Conservation (phyloP, 1,140 invertebrate species). For the Drosophila aff. region DNA sequence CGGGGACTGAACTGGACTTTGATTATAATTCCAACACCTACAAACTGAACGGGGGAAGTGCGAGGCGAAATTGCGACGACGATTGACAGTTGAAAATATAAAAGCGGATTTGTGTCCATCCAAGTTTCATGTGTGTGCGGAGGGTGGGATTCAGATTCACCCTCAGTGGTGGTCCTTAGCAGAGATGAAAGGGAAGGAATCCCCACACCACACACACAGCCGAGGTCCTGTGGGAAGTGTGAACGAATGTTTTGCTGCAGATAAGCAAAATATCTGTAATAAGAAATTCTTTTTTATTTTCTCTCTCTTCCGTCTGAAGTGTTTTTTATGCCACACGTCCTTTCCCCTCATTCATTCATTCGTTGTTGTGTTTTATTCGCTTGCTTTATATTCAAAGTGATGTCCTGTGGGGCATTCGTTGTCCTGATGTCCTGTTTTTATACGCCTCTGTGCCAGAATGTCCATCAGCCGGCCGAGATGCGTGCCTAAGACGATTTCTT, state of each 20-base stretch:
- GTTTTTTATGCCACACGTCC: conserved; percentile 81
- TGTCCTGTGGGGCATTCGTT: conserved; percentile 65
- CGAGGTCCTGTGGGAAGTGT: conserved; percentile 60
- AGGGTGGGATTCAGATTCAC: conserved; percentile 41
- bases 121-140: conserved; percentile 26
- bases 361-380: conserved; percentile 73
- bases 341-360: conserved; percentile 27
- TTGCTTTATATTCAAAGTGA: conserved; percentile 83
- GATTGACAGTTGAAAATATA: conserved; percentile 83
- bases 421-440: conserved; percentile 41
- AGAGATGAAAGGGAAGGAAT: conserved; percentile 40
- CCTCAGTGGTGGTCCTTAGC: conserved; percentile 11
- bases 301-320: conserved; percentile 46
- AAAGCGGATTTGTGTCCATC: conserved; percentile 79
- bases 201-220: neutral
- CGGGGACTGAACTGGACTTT: conserved; percentile 49
- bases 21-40: conserved; percentile 82
- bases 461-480: conserved; percentile 73
- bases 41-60: conserved; percentile 26
- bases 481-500: conserved; percentile 82
- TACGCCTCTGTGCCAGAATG: conserved; percentile 42
- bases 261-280: conserved; percentile 82
- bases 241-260: conserved; percentile 82
- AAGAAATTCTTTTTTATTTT: conserved; percentile 82
- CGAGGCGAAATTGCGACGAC: conserved; percentile 61